Conservation (phyloP, 2,113 vertebrate genomes). For the Actinemys pallida region DNA sequence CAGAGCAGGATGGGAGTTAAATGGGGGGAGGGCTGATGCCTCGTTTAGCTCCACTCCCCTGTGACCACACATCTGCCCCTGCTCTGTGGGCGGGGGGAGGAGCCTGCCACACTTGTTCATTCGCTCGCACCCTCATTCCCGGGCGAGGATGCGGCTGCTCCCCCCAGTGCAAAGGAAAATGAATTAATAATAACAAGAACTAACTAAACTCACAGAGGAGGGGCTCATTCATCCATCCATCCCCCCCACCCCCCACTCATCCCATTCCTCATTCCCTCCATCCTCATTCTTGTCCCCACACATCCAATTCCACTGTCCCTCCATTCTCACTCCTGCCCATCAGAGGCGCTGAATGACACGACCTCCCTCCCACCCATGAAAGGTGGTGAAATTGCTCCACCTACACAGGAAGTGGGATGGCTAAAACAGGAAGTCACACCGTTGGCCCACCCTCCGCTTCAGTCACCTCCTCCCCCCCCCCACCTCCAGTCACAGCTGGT, state of each 20-base stretch:
- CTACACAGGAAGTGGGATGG: neutral
- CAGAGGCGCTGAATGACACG: neutral
- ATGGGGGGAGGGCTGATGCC: neutral
- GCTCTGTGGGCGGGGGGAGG: neutral
- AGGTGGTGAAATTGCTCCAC: neutral
- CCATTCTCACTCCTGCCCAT: neutral
- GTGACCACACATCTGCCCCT: neutral
- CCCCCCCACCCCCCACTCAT: neutral
- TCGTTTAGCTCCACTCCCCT: neutral
- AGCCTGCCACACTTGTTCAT: neutral
- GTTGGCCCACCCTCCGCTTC: neutral
- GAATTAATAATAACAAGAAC: neutral
- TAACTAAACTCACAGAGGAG: neutral
- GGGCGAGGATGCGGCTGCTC: neutral
- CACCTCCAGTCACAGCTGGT: neutral
- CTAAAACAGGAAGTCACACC: neutral
- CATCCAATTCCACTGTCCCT: neutral
- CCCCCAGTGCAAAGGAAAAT: constrained; percentile 10
- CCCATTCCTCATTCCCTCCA: neutral
- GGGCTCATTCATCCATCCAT: neutral
- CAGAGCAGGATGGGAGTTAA: neutral
- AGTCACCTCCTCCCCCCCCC: neutral
- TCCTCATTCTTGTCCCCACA: neutral
- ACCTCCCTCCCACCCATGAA: neutral
- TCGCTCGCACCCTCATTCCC: neutral